Percentiles rank a stretch among this genome's conserved stretches.
phyloP scores from a whole-genome alignment of 2,888 invertebrate genomes.

The Girardia tigrina region DNA sequence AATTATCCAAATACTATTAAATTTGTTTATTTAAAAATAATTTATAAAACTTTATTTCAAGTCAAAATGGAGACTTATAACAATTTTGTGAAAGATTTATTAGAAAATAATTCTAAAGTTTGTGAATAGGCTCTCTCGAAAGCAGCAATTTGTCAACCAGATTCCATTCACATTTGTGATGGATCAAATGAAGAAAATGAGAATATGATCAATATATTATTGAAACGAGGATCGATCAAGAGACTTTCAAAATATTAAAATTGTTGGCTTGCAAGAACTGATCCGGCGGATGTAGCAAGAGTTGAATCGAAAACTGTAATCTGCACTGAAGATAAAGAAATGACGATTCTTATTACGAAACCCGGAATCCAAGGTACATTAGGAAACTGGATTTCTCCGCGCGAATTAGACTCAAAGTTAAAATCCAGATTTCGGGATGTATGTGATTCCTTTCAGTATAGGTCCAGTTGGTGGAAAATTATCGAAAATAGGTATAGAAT shows the following conservation, averaged over 20 bases:
- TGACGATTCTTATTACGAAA: constrained; percentile 38
- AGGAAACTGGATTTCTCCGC: constrained; percentile 41
- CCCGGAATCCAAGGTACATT: constrained; percentile 39
- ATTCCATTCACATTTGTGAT: constrained; percentile 42
- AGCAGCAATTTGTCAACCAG: constrained; percentile 43
- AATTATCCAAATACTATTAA: too few relatives aligned
- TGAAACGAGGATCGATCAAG: constrained; percentile 20
- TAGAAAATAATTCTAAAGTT: too few relatives aligned
- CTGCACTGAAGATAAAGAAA: constrained; percentile 38
- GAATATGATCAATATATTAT: neutral
- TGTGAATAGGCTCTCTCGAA: constrained; percentile 34
- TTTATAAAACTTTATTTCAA: too few relatives aligned
- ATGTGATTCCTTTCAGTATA: constrained; percentile 42
- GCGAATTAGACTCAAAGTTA: too few relatives aligned
- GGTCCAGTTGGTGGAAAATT: constrained; percentile 41
- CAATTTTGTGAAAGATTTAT: too few relatives aligned
- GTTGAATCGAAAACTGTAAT: constrained; percentile 41
- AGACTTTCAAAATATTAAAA: constrained; percentile 33
- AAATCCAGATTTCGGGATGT: constrained; percentile 40
- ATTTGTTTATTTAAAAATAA: too few relatives aligned
- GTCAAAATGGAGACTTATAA: too few relatives aligned
- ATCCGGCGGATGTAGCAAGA: constrained; percentile 41
- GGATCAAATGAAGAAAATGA: constrained; percentile 46
- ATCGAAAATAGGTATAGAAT: constrained; percentile 41
- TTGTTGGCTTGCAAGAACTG: constrained; percentile 39